Evolutionary conservation across 2,888 invertebrate genomes (phyloP), one percentile per base, ranked within the genome.

Genomic region (Drosophila atroscutellata): DNA sequence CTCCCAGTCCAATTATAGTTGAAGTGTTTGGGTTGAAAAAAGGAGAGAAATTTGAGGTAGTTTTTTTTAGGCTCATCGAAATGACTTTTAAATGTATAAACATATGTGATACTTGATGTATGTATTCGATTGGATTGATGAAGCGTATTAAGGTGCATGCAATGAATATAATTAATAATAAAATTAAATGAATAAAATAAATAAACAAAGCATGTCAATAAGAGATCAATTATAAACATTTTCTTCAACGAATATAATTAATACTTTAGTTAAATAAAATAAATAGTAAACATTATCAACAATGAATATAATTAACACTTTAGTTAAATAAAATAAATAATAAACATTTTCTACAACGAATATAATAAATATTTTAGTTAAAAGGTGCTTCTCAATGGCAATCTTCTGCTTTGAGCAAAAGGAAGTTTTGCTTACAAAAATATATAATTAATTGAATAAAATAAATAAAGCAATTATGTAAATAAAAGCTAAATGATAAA

Each of bases 1-100:
- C 7, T 52, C 9, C 47, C 37, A 45, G 36, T 47, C 26, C 7
- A 37, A 24, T 55, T 52, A 45, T 55, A 76, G 50, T 51, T 74
- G 11, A 47, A 58, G 42, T 45, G 34, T 37, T 47, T 42, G 30
- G 39, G 45, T 26, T 36, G n/a, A 11, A 6, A 32, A 30, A 15
- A 0, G 42, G 26, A 32, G 7, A 26, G 7, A 7, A 13, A 15
- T 7, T 7, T 36, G 37, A 15, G 2, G 45, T 24, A 15, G 45
- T 37, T 36, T 47, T 47, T 47, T 51, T 30, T 37, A 52, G 50
- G 56, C 37, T 26, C 34, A 39, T 39, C 34, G 9, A 55, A 56
- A 56, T 60, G 39, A 49, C 28, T 6, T 26, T 50, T 28, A 6
- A 13, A 50, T 50, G 1, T 15, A 24, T 15, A 45, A 24, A 2